Evolutionary conservation across 1,140 invertebrate genomes (phyloP), one percentile per base, ranked within the genome.

Genomic region (Brachionus sp.): DNA sequence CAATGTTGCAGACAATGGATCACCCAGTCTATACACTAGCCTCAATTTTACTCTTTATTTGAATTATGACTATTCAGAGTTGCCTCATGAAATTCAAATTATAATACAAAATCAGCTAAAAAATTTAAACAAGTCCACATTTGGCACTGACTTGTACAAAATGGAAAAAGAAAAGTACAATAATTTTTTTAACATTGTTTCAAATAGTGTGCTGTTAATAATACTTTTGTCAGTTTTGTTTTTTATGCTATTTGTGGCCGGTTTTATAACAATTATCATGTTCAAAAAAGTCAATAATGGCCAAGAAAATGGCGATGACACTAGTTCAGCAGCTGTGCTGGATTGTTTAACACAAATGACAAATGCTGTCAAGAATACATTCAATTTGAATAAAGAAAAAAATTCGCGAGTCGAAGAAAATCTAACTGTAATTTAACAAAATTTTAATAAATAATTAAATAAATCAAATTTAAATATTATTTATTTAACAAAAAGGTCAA

Each of bases 41-140:
- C 70, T 46, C 23, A 75, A 75, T 75, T 75, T 75, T 75, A 75
- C 70, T 23, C 39, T 75, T 12, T 75, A 75, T 75, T 25, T 75
- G 4, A 75, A 75, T 10, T 75, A 75, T 39, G 70, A 75, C 9
- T 25, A 23, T 25, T 46, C 16, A 10, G 70, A 75, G 19, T 29
- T 75, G 16, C 12, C 39, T 25, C 19, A 19, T 12, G 70, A 25
- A 13, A 19, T 75, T 33, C 70, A 75, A 39, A 75, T 29, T 10
- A 25, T 75, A 0, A 75, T 75, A 10, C 33, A 73, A 39, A 42
- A 42, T 44, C 16, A 73, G 25, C 64, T 68, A 16, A 73, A 73
- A 46, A 75, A 42, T 75, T 19, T 23, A 46, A 19, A 75, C 42
- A 46, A 46, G 33, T 73, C 33, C 25, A 9, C 33, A 70, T 23